Evolutionary conservation across 1,140 invertebrate genomes (phyloP), one percentile per base, ranked within the genome.

Genomic region (Dendroctonus valens): DNA sequence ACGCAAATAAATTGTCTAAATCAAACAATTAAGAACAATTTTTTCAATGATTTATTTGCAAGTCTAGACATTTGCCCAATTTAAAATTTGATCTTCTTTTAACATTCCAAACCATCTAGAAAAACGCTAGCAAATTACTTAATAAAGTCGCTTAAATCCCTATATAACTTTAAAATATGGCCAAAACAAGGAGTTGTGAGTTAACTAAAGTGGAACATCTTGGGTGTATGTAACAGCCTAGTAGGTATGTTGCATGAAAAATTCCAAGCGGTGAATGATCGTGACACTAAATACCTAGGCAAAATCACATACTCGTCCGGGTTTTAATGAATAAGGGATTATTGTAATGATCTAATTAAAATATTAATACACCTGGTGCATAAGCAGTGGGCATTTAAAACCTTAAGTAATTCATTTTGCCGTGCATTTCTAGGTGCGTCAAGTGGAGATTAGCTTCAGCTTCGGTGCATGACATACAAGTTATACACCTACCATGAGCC

Each of bases 261-360:
- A 48, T 11, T 50, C 37, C 48, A 42, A 60, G 40, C 48, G 44
- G 59, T 39, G 46, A 60, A 46, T 46, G 57, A 15, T 59, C 57
- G 37, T 60, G 59, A 60, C 59, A 60, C 46, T 60, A 60, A 60
- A 60, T 60, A 60, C 40, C 46, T 12, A 39, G 40, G 59, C 48
- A 60, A 40, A 60, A 60, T 60, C 59, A 50, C 39, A 62, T 62
- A 48, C 59, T 26, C 42, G 59, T 53, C 41, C 26, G 11, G 15
- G 41, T 15, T 51, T 62, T 62, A 62, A 62, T 62, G 59, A 62
- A 62, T 62, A 62, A 62, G 59, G 59, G 59, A 62, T 65, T 65
- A 58, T 65, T 65, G 62, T 65, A 58, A 58, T 65, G 49, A 52
- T 55, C 54, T 65, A 65, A 65, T 65, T 65, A 65, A 57, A 65